These are phyloP conservation scores for Ommatoiulus sabulosus DNA, from an alignment of 2,888 invertebrate species.

Conservation along the genomic window DNA sequence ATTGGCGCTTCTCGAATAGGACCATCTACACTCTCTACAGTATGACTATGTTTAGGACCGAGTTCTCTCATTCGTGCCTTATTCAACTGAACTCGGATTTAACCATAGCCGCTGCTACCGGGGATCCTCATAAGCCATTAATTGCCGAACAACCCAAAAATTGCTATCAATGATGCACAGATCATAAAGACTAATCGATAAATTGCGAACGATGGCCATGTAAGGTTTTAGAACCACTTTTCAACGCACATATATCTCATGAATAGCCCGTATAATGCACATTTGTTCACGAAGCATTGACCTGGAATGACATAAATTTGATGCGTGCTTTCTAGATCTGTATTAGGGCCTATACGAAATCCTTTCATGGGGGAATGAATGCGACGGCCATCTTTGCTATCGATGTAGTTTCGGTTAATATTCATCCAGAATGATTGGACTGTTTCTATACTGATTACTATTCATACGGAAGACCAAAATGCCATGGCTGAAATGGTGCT, in stretches of 20 bases:
- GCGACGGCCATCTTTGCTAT: neutral
- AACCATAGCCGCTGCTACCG: neutral
- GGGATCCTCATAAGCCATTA: neutral
- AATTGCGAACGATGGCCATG: conserved; percentile 41
- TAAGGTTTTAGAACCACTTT: conserved; percentile 38
- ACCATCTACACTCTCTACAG: too few species aligned
- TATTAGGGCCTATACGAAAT: conserved; percentile 1
- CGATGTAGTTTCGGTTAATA: conserved; percentile 14
- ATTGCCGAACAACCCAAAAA: conserved; percentile 41
- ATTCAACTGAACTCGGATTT: neutral
- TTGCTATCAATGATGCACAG: conserved; percentile 22
- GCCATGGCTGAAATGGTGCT: neutral
- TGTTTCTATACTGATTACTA: neutral
- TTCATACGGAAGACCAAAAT: neutral
- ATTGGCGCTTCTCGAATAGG: too few species aligned
- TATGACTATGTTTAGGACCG: neutral
- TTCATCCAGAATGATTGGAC: conserved; percentile 8
- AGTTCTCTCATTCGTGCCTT: neutral
- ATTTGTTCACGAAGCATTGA: conserved; percentile 24
- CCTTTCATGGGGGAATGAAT: conserved; percentile 8
- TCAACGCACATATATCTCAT: conserved; percentile 31
- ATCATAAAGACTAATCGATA: conserved; percentile 44
- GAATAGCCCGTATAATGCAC: conserved; percentile 37
- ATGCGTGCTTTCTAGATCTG: conserved; percentile 10
- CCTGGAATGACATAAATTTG: conserved; percentile 47